Conservation (phyloP, 2,888 invertebrate species). For the Baronia brevicornis region DNA sequence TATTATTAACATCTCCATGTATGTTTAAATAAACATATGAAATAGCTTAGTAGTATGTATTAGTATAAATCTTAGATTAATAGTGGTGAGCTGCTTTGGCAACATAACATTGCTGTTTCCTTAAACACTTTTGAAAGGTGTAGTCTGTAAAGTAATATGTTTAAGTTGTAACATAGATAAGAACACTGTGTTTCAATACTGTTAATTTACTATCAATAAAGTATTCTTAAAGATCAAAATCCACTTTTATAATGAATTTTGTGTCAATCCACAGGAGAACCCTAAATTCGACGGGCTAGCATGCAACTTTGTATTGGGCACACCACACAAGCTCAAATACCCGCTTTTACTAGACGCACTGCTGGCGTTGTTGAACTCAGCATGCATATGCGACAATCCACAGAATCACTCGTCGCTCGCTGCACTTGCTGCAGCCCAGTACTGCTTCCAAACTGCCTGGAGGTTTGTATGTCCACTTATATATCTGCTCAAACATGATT, state of each 20-base stretch:
- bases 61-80: too few species aligned
- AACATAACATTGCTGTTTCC: too few species aligned
- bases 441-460: conserved; percentile 92
- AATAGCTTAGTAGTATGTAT: too few species aligned
- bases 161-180: too few species aligned
- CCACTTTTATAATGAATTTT: background rate
- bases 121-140: too few species aligned
- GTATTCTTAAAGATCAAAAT: too few species aligned
- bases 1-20: too few species aligned
- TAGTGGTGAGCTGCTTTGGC: too few species aligned
- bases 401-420: conserved; percentile 75
- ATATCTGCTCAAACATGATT: conserved; percentile 3
- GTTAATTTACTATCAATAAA: too few species aligned
- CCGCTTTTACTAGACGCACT: conserved; percentile 89
- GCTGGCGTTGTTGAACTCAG: conserved; percentile 87
- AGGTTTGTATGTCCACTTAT: conserved; percentile 56
- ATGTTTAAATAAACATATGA: too few species aligned
- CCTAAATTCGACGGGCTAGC: conserved; percentile 95
- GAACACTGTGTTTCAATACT: too few species aligned
- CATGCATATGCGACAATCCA: conserved; percentile 78
- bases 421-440: conserved; percentile 87
- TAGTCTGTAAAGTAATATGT: too few species aligned
- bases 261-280: conserved; percentile 76
- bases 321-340: conserved; percentile 93
- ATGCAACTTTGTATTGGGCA: conserved; percentile 94